Evolutionary conservation across 1,140 invertebrate genomes (phyloP).

Genomic region (Apocrypta bakeri): DNA sequence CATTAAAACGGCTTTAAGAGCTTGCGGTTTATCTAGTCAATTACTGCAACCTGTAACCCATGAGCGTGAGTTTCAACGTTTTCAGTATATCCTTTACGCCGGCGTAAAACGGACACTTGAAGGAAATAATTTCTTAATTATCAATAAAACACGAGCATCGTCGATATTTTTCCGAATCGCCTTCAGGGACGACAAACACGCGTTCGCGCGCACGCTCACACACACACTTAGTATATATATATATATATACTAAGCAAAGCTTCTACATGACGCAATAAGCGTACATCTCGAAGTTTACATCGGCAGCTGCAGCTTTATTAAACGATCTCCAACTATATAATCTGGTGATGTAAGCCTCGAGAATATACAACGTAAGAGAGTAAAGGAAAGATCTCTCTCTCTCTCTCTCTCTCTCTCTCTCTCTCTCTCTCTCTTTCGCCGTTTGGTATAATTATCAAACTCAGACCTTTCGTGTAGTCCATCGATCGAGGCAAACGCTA

Average conservation of each 20-base stretch:
- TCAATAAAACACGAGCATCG: conserved; percentile 14
- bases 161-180: neutral
- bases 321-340: neutral
- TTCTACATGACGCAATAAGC: neutral
- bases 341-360: neutral
- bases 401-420: no score
- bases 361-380: no score
- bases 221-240: no score
- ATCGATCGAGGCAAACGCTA: neutral
- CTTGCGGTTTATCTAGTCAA: conserved; percentile 43
- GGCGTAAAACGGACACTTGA: conserved; percentile 36
- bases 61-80: conserved; percentile 14
- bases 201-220: no score
- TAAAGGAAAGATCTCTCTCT: no score
- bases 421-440: no score
- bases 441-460: conserved; percentile 2
- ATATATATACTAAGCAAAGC: no score
- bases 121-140: conserved; percentile 45
- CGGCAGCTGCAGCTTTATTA: neutral
- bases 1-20: conserved; percentile 40
- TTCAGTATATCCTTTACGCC: conserved; percentile 18
- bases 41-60: conserved; percentile 31
- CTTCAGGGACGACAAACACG: no score
- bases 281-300: neutral
- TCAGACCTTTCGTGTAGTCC: neutral